phyloP scores from a whole-genome alignment of 2,113 vertebrate species.

The Psittacus erithacus region DNA sequence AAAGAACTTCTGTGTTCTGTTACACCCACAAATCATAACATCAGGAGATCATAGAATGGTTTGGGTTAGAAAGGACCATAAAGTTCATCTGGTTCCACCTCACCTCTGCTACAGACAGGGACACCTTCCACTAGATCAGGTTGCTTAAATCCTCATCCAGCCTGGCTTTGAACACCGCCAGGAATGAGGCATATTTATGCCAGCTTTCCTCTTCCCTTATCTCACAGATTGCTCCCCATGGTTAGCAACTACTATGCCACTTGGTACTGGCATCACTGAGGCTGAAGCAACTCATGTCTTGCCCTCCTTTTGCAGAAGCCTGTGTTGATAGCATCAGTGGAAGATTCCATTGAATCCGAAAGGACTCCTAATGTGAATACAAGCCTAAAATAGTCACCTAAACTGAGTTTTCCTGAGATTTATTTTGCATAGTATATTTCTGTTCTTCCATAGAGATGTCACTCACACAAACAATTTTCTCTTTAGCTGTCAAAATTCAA shows the following conservation, averaged over 20 bases:
- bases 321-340: rapidly evolving
- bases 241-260: not conserved
- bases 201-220: not conserved
- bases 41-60: not conserved
- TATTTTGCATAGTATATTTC: not conserved
- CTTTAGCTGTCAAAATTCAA: not conserved
- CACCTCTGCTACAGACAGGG: not conserved
- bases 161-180: not conserved
- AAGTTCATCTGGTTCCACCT: not conserved
- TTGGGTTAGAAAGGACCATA: not conserved
- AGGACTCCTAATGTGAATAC: not conserved
- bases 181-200: not conserved
- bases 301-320: not conserved
- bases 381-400: not conserved
- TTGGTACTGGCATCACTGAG: not conserved
- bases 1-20: not conserved
- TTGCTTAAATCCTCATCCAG: not conserved
- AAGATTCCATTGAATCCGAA: not conserved
- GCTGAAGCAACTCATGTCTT: not conserved
- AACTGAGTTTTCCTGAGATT: not conserved
- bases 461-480: not conserved
- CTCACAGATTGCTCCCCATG: too few species aligned
- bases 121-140: not conserved
- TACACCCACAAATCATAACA: not conserved
- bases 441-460: not conserved